Evolutionary conservation across 2,113 vertebrate species (phyloP).

Genomic region (Etheostoma spectabile): DNA sequence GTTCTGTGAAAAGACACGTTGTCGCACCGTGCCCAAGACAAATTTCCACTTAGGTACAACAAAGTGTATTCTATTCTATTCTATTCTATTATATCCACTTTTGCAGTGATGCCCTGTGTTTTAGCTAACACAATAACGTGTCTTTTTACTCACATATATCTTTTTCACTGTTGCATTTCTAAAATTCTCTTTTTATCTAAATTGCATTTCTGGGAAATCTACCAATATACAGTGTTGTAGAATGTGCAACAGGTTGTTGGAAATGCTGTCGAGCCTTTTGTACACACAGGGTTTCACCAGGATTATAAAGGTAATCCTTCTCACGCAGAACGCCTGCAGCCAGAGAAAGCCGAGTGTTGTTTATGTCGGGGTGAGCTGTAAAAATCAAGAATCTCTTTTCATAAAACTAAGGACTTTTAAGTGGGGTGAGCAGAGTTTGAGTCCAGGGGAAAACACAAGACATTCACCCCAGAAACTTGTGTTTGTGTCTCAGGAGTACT

Average conservation of each 20-base stretch:
- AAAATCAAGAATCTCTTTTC: too few species aligned
- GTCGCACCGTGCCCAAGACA: too few species aligned
- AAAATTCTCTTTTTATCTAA: not conserved
- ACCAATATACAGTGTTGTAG: not conserved
- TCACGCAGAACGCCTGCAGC: constrained; percentile 28
- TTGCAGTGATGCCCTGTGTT: constrained; percentile 41
- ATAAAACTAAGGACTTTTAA: too few species aligned
- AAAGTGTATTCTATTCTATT: too few species aligned
- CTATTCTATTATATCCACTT: too few species aligned
- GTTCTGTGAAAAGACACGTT: too few species aligned
- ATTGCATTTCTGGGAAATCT: not conserved
- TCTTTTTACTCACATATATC: constrained; percentile 57
- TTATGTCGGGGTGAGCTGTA: not conserved
- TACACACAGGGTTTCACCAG: constrained; percentile 6
- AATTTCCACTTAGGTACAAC: too few species aligned
- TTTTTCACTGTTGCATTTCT: constrained; percentile 20
- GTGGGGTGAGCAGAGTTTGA: too few species aligned
- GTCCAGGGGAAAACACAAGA: too few species aligned
- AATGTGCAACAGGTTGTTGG: constrained; percentile 38
- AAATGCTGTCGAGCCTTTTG: constrained; percentile 25
- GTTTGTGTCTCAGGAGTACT: too few species aligned
- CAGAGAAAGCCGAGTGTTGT: not conserved
- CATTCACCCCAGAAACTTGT: too few species aligned
- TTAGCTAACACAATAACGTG: constrained; percentile 49
- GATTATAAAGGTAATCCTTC: constrained; percentile 53